phyloP scores from a whole-genome alignment of 2,113 vertebrate genomes.

The Hyla sarda region DNA sequence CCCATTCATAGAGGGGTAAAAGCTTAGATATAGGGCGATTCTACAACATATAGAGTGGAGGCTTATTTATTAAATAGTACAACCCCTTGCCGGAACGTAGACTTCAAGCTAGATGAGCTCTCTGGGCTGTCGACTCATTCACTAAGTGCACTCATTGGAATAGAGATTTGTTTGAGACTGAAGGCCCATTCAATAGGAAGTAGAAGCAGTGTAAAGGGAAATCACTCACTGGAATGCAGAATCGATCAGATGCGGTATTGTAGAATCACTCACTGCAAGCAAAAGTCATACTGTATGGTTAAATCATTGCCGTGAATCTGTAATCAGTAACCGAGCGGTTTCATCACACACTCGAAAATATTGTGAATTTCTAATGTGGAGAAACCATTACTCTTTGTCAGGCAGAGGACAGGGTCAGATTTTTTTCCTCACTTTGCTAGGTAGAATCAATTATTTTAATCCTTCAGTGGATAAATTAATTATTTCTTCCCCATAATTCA shows the following conservation, averaged over 20 bases:
- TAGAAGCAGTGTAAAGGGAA: background rate
- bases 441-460: conserved; percentile 19
- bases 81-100: background rate
- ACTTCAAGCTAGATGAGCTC: background rate
- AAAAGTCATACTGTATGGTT: conserved; percentile 4
- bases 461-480: background rate
- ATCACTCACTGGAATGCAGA: conserved; percentile 12
- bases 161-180: background rate
- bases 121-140: background rate
- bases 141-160: background rate
- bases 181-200: background rate
- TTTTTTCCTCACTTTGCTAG: background rate
- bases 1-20: background rate
- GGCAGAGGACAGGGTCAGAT: background rate
- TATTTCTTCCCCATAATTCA: background rate
- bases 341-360: conserved; percentile 7
- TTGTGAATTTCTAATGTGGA: conserved; percentile 21
- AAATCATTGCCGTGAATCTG: conserved; percentile 12
- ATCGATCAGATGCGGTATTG: conserved; percentile 25
- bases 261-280: conserved; percentile 21
- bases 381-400: background rate
- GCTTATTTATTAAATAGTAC: background rate
- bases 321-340: conserved; percentile 6
- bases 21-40: background rate
- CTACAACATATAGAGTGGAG: background rate